Conservation (phyloP, 1,140 invertebrate genomes). For the Ptiloglossa arizonensis region DNA sequence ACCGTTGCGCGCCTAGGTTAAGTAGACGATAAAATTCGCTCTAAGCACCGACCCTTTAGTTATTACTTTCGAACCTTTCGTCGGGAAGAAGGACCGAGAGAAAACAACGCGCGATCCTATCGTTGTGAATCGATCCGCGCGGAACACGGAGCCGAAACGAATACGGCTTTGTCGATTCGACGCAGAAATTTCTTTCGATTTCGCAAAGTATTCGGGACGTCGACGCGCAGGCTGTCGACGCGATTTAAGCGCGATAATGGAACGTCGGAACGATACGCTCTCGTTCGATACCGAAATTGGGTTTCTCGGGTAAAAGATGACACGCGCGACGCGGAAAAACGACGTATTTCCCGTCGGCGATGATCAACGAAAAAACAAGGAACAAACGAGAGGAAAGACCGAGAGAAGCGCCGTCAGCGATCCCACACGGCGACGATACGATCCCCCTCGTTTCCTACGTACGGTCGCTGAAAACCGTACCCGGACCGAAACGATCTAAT, state of each 20-base stretch:
- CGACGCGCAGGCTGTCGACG: slow-evolving; percentile 11
- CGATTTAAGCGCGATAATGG: neutral
- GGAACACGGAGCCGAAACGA: neutral
- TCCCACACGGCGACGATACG: slow-evolving; percentile 49
- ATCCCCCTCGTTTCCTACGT: slow-evolving; percentile 56
- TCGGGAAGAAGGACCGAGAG: neutral
- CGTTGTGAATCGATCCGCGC: neutral
- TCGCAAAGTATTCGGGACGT: slow-evolving; percentile 25
- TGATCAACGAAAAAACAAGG: slow-evolving; percentile 48
- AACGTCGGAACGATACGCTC: too few relatives aligned
- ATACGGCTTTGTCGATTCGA: neutral
- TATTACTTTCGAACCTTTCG: neutral
- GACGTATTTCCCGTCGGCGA: slow-evolving; percentile 53
- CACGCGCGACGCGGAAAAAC: slow-evolving; percentile 46
- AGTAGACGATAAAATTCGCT: neutral
- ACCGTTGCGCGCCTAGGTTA: neutral
- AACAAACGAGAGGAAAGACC: slow-evolving; percentile 37
- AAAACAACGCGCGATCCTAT: neutral
- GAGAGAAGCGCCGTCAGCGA: slow-evolving; percentile 28
- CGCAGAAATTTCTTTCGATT: slow-evolving; percentile 22
- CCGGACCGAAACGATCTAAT: slow-evolving; percentile 57
- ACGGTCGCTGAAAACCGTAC: slow-evolving; percentile 51
- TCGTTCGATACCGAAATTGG: too few relatives aligned
- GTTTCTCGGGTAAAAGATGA: neutral
- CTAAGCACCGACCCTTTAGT: slow-evolving; percentile 6